Base-by-base conservation (phyloP, 2,888 invertebrate genomes). In the Cynaeus angustus region DNA sequence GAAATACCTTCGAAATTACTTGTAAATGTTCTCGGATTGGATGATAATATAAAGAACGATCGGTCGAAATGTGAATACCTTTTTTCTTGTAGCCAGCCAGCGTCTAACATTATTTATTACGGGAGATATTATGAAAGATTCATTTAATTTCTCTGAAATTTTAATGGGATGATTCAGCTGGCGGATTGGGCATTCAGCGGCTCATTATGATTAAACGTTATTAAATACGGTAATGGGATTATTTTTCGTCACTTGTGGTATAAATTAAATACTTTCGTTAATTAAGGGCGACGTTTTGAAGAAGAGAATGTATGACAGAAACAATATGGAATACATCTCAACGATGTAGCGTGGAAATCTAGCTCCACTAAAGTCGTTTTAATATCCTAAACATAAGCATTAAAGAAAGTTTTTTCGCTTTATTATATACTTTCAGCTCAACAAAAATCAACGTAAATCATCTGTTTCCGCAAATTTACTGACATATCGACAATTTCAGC, bases 1-100 rank as follows among this genome's bases (percentile, higher is more conserved):
- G 66, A 74, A 33, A 74, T 74, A 65, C 74, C 73, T 71, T 65
- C 56, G 67, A 72, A 75, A 75, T 75, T 74, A 73, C 74, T 72
- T 71, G 72, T 72, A 72, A 72, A 73, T 72, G 70, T 72, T 67
- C 58, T 66, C 72, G 68, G 66, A 70, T 71, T 61, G 62, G 68
- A 58, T 69, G 73, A 72, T 72, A 73, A 74, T 73, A 9, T 26
- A 46, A 45, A 45, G 37, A 37, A 53, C 48, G 48, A n/a, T 26
- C 45, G 46, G 59, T 12, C 59, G 12, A 33, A 55, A 59, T 59
- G 59, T 46, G 30, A 9, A 7, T 14, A 33, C 13, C 21, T 10
- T 56, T 56, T 59, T 59, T 28, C 21, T 14, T 59, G 7, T 9
- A 52, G 28, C 21, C 21, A 21, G 48, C n/a, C n/a, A n/a, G n/a